Evolutionary conservation across 2,113 vertebrate species (phyloP), one percentile per base, ranked within the genome.

Genomic region (Platichthys flesus): DNA sequence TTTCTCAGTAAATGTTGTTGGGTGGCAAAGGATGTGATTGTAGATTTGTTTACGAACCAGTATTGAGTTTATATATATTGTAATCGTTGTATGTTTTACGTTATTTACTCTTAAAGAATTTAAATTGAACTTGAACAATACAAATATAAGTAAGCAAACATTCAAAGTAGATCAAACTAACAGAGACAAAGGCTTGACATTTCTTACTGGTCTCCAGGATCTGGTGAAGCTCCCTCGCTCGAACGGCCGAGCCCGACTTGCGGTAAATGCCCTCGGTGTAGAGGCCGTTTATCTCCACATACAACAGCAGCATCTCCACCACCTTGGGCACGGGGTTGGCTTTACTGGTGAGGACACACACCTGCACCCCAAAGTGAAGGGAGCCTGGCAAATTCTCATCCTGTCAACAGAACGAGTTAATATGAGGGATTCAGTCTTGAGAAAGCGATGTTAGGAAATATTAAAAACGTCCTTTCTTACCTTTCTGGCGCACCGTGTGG

Each of bases 191-290:
- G 21, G 1, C 23, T 16, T 49, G 0, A 9, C 26, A 10, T 51
- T 40, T 61, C 72, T 79, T 69, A 99, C 98, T 91, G 20, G 93
- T 94, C 78, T 98, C 93, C 79, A 99, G 88, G 3, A 95, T 86
- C 78, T 97, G 96, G 56, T 97, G 95, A 15, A 99, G 94, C 82
- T 99, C 97, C 88, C 95, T 94, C 0, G 96, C 97, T 0, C 94
- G 96, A 73, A 96, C 96, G 28, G 96, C 92, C 0, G 98, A 95
- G 0, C 98, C 98, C 0, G 97, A 99, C 76, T 99, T 99, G 82
- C 98, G 96, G 89, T 99, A 99, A 79, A 99, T 97, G 15, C 98
- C 98, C 83, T 99, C 98, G 0, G 96, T 97, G 93, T 98, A 98
- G 20, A 99, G 95, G 24, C 98, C 98, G 0, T 98, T 96, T 90